Conservation (phyloP, 2,888 invertebrate genomes). For the Liodrosophila aerea region DNA sequence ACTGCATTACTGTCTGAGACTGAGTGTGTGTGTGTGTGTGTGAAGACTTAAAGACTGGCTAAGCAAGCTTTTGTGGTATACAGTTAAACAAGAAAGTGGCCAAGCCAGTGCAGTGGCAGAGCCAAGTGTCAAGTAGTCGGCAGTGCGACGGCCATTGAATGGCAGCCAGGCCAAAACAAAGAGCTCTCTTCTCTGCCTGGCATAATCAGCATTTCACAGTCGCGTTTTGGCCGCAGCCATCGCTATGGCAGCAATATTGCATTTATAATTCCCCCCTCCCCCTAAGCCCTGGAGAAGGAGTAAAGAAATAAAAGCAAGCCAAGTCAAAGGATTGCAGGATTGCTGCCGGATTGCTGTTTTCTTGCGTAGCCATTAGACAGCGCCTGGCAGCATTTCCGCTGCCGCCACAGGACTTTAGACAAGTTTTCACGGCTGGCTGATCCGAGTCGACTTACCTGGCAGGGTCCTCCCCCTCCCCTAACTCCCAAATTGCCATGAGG, state of each 20-base stretch:
- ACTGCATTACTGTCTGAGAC: constrained; percentile 34
- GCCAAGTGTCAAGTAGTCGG: constrained; percentile 52
- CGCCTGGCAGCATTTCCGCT: constrained; percentile 65
- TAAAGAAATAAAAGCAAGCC: constrained; percentile 21
- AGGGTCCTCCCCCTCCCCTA: neutral
- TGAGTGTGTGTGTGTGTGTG: constrained; percentile 24
- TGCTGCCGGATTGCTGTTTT: constrained; percentile 40
- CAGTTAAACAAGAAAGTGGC: constrained; percentile 46
- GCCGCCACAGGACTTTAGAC: constrained; percentile 66
- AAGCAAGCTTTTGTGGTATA: constrained; percentile 71
- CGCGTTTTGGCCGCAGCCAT: constrained; percentile 61
- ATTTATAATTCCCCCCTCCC: constrained; percentile 50
- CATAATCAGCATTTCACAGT: constrained; percentile 62
- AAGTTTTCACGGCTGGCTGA: constrained; percentile 69
- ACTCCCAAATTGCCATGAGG: neutral
- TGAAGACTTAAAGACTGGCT: constrained; percentile 65
- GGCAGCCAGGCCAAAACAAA: constrained; percentile 40
- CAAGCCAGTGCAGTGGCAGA: constrained; percentile 17
- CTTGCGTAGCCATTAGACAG: constrained; percentile 72
- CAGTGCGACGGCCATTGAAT: constrained; percentile 38
- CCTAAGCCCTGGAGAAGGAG: constrained; percentile 4
- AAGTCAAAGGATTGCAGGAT: constrained; percentile 50
- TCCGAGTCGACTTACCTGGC: constrained; percentile 17
- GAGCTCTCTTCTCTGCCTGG: constrained; percentile 32
- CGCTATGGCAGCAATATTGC: constrained; percentile 65